Percentiles rank a stretch among this genome's conserved stretches.
Evolutionary conservation across 2,888 invertebrate genomes (phyloP).

Genomic region (Sicus ferrugineus): DNA sequence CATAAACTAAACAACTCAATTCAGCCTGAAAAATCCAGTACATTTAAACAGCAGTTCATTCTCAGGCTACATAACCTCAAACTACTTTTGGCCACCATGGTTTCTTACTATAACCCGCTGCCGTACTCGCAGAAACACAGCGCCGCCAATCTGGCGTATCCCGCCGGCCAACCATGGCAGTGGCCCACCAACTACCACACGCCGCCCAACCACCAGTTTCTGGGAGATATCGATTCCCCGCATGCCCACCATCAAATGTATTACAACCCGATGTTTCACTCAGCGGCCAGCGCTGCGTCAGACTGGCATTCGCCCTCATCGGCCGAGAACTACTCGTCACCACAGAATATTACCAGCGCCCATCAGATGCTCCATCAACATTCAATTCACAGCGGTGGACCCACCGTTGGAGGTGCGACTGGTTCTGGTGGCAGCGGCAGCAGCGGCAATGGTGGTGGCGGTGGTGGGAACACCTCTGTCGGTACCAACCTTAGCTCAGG

Average conservation of each 20-base stretch:
- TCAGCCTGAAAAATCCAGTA: too few species aligned
- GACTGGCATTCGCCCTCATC: constrained; percentile 60
- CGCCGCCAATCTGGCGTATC: constrained; percentile 68
- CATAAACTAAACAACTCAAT: too few species aligned
- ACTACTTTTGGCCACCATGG: constrained; percentile 66
- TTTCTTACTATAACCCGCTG: constrained; percentile 75
- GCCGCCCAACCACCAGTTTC: constrained; percentile 61
- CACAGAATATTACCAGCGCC: constrained; percentile 49
- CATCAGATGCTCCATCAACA: constrained; percentile 51
- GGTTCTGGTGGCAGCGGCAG: constrained; percentile 51
- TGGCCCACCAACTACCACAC: constrained; percentile 66
- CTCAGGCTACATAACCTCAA: too few species aligned
- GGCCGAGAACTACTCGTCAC: constrained; percentile 51
- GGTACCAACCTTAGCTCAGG: constrained; percentile 36
- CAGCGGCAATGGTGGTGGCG: constrained; percentile 39
- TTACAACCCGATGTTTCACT: constrained; percentile 66
- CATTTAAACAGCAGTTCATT: too few species aligned
- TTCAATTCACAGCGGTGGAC: constrained; percentile 30
- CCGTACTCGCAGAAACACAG: constrained; percentile 74
- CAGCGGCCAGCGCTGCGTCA: constrained; percentile 52
- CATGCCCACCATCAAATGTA: constrained; percentile 64
- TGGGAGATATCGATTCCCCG: constrained; percentile 64
- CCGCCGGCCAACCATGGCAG: constrained; percentile 63
- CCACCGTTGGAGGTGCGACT: constrained; percentile 3
- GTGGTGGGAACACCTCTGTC: constrained; percentile 11